phyloP scores from a whole-genome alignment of 2,888 invertebrate genomes.

The Sussaba pulchella region DNA sequence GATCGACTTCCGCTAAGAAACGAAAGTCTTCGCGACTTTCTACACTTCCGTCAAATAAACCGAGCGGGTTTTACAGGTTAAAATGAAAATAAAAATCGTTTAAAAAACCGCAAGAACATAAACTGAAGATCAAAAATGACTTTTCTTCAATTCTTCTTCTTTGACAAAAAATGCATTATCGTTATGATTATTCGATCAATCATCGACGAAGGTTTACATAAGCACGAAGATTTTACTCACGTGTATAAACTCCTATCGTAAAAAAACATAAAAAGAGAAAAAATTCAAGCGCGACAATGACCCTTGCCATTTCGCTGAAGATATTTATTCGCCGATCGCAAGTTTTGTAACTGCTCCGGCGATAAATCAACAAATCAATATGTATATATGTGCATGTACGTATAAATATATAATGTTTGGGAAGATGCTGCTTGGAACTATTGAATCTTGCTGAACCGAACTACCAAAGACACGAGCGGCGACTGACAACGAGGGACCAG shows the following conservation, averaged over 20 bases:
- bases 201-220: too few relatives aligned
- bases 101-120: too few relatives aligned
- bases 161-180: too few relatives aligned
- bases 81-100: too few relatives aligned
- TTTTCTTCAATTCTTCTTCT: too few relatives aligned
- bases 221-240: slow-evolving; percentile 69
- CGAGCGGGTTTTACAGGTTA: too few relatives aligned
- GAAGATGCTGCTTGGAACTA: neutral
- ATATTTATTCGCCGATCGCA: neutral
- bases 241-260: slow-evolving; percentile 61
- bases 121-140: too few relatives aligned
- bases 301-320: slow-evolving; percentile 40
- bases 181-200: too few relatives aligned
- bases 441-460: slow-evolving; percentile 37
- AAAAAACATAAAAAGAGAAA: slow-evolving; percentile 27
- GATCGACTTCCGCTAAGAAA: too few relatives aligned
- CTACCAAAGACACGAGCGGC: slow-evolving; percentile 67
- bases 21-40: neutral
- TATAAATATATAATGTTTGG: neutral
- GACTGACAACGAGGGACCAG: slow-evolving; percentile 70
- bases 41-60: slow-evolving; percentile 1
- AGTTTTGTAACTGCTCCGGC: neutral
- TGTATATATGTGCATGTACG: neutral
- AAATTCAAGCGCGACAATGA: slow-evolving; percentile 6
- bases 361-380: neutral